Conservation (phyloP, 2,888 invertebrate genomes). For the Scotopteryx bipunctaria region DNA sequence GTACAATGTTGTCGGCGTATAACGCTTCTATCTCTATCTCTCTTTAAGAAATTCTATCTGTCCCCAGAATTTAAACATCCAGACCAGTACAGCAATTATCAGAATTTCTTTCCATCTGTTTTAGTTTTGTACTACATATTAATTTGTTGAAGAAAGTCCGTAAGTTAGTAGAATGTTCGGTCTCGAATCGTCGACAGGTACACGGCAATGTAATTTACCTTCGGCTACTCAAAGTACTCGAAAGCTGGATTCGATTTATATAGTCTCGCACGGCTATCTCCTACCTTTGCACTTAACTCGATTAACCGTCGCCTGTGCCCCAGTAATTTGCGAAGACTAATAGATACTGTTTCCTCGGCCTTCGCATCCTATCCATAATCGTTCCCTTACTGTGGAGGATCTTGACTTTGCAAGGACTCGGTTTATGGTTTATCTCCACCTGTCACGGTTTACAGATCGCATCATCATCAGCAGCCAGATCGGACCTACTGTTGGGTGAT, state of each 20-base stretch:
- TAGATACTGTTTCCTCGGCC: slow-evolving; percentile 17
- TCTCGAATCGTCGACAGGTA: slow-evolving; percentile 23
- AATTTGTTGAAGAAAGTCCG: background rate
- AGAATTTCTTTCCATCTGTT: too few relatives aligned
- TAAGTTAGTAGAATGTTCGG: background rate
- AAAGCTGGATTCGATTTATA: slow-evolving; percentile 45
- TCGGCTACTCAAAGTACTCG: slow-evolving; percentile 40
- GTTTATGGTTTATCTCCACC: too few relatives aligned
- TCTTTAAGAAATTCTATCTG: slow-evolving; percentile 40
- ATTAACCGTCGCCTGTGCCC: slow-evolving; percentile 27
- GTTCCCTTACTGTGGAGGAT: background rate
- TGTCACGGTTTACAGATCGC: too few relatives aligned
- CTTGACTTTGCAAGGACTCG: too few relatives aligned
- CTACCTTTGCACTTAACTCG: slow-evolving; percentile 34
- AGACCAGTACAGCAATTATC: too few relatives aligned
- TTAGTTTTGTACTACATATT: background rate
- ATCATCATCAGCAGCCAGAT: too few relatives aligned
- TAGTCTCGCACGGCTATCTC: slow-evolving; percentile 29
- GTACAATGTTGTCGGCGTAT: too few relatives aligned
- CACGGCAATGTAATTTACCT: slow-evolving; percentile 51
- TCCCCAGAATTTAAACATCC: slow-evolving; percentile 4
- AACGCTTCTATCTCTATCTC: too few relatives aligned
- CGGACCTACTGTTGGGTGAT: too few relatives aligned
- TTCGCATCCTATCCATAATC: background rate
- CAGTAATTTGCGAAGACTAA: slow-evolving; percentile 16